Evolutionary conservation across 2,797 vertebrate genomes (phyloP).

Genomic region (Sebastes diaconus): DNA sequence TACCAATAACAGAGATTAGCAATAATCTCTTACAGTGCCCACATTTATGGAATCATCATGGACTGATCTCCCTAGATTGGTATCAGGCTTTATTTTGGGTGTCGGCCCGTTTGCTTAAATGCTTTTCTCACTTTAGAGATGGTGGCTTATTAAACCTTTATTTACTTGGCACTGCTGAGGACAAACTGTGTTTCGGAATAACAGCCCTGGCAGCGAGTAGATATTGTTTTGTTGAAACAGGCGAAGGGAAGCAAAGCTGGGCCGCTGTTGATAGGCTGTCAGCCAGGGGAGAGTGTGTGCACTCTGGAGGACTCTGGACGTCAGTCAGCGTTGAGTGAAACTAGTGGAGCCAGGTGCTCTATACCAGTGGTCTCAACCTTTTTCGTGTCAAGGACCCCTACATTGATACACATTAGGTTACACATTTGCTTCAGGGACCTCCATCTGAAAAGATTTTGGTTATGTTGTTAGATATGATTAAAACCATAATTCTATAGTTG

Average conservation of each 20-base stretch:
- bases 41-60: conserved; percentile 40
- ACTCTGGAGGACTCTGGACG: conserved; percentile 38
- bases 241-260: conserved; percentile 55
- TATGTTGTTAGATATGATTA: too few relatives aligned
- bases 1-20: conserved; percentile 68
- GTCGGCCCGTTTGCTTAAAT: conserved; percentile 22
- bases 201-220: conserved; percentile 48
- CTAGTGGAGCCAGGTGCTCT: conserved; percentile 32
- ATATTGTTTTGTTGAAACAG: conserved; percentile 70
- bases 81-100: conserved; percentile 36
- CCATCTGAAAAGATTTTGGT: too few relatives aligned
- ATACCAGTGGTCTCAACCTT: not conserved
- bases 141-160: conserved; percentile 35
- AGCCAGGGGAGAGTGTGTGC: conserved; percentile 56
- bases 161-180: conserved; percentile 45
- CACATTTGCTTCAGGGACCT: too few relatives aligned
- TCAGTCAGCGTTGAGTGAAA: conserved; percentile 43
- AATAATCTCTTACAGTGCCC: conserved; percentile 51
- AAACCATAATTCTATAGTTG: too few relatives aligned
- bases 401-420: too few relatives aligned
- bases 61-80: conserved; percentile 38
- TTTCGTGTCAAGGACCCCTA: too few relatives aligned
- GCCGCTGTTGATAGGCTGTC: conserved; percentile 64
- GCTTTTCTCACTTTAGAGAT: conserved; percentile 30
- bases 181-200: conserved; percentile 39